Evolutionary conservation across 2,113 vertebrate species (phyloP).

Genomic region (Phalacrocorax carbo): DNA sequence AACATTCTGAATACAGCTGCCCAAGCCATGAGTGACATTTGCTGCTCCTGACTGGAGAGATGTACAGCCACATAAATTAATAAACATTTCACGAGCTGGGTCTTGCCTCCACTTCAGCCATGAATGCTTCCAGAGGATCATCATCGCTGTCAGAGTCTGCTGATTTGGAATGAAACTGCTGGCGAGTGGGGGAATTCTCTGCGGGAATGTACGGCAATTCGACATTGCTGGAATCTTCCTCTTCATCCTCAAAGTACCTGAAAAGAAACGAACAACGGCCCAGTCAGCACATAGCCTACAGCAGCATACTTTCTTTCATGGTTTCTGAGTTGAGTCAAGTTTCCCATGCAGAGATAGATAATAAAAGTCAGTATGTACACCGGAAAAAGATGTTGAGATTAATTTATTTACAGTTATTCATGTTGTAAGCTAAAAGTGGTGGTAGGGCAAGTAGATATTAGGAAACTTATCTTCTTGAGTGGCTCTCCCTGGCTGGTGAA

Average conservation of each 20-base stretch:
- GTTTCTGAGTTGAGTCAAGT: neutral
- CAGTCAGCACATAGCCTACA: neutral
- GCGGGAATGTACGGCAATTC: conserved; percentile 97
- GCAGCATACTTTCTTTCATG: neutral
- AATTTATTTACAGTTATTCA: neutral
- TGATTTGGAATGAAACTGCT: conserved; percentile 86
- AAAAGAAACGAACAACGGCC: neutral
- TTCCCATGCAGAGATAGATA: neutral
- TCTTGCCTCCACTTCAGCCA: conserved; percentile 97
- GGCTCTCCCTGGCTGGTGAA: neutral
- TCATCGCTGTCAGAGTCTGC: conserved; percentile 94
- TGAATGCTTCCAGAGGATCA: conserved; percentile 96
- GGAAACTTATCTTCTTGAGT: neutral
- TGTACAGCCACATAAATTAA: neutral
- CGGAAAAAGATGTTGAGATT: neutral
- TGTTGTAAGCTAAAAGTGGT: neutral
- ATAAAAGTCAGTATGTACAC: neutral
- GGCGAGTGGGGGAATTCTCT: conserved; percentile 95
- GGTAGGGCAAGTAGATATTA: neutral
- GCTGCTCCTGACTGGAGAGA: neutral
- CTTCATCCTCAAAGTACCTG: conserved; percentile 98
- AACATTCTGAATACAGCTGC: neutral
- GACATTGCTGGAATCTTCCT: conserved; percentile 89
- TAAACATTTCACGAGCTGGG: neutral
- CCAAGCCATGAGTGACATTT: neutral